Base-by-base conservation (phyloP, 2,888 invertebrate genomes). In the Acanthacorydalis orientalis region DNA sequence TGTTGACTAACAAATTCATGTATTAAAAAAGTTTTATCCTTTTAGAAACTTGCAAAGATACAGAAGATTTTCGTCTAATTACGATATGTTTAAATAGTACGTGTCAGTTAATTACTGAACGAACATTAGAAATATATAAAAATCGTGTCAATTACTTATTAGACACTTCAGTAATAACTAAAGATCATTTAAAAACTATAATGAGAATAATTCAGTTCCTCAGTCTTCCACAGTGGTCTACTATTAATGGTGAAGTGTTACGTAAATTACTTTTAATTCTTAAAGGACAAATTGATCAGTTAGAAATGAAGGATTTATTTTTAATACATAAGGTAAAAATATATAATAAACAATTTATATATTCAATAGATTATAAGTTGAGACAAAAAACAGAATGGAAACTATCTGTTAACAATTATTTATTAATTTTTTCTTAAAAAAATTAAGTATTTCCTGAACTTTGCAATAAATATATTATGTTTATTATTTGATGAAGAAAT, bases 81-180 rank as follows among this genome's bases (percentile, higher is more conserved):
- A 68, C 72, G 16, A 64, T 67, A 8, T 70, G 72, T 54, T 53
- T 75, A 41, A 62, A 63, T 33, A 66, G 67, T 49, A 48, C 71
- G 2, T 59, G 65, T 49, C 52, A 58, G 31, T 51, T 72, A 0
- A 56, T 72, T n/a, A 58, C 60, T 9, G 44, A 53, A 0, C 62
- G 67, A n/a, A 53, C 62, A 9, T 52, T 73, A 12, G 40, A 57
- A 0, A 51, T 51, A 9, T 74, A 65, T 52, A 67, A 64, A 52
- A 35, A 47, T 1, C 65, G 65, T 54, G 55, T 68, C 0, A 41
- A 52, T 1, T 41, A 60, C 14, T 52, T 72, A 12, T 51, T 73
- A 32, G 52, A 59, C 0, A 51, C 50, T 1, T 57, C 60, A 6
- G 50, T 53, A 6, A 50, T 71, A 3, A 59, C 55, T 40, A 53